Evolutionary conservation across 1,140 invertebrate genomes (phyloP).

Genomic region (Rhyacophila brunnea): DNA sequence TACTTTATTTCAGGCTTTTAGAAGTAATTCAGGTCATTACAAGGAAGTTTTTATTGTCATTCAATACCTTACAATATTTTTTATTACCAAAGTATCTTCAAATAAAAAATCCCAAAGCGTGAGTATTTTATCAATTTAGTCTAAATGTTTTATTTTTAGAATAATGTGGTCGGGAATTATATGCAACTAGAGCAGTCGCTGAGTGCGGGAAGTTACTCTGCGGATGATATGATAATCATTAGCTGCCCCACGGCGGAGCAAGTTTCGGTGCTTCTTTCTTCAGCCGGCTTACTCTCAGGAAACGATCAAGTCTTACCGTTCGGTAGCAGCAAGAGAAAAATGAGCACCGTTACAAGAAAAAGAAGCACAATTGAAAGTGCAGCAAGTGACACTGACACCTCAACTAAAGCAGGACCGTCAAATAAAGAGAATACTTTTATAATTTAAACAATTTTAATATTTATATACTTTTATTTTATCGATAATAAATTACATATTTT

Average conservation of each 20-base stretch:
- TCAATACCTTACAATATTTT: too few relatives aligned
- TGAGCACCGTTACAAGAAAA: slow-evolving; percentile 34
- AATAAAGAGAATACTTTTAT: slow-evolving; percentile 30
- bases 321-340: slow-evolving; percentile 44
- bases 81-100: too few relatives aligned
- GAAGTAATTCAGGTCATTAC: too few relatives aligned
- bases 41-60: too few relatives aligned
- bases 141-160: slow-evolving; percentile 59
- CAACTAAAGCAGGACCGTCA: not conserved
- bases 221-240: slow-evolving; percentile 80
- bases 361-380: slow-evolving; percentile 1
- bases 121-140: too few relatives aligned
- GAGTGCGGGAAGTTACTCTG: slow-evolving; percentile 67
- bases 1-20: too few relatives aligned
- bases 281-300: slow-evolving; percentile 61
- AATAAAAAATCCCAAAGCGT: too few relatives aligned
- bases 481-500: slow-evolving; percentile 16
- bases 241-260: slow-evolving; percentile 89
- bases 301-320: slow-evolving; percentile 47
- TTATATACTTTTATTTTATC: slow-evolving; percentile 15
- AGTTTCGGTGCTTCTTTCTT: slow-evolving; percentile 84
- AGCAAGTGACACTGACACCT: not conserved
- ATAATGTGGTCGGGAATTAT: slow-evolving; percentile 84
- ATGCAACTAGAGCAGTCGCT: slow-evolving; percentile 79
- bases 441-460: slow-evolving; percentile 19